Evolutionary conservation across 2,888 invertebrate species (phyloP).

Genomic region (Cerastis rubricosa): DNA sequence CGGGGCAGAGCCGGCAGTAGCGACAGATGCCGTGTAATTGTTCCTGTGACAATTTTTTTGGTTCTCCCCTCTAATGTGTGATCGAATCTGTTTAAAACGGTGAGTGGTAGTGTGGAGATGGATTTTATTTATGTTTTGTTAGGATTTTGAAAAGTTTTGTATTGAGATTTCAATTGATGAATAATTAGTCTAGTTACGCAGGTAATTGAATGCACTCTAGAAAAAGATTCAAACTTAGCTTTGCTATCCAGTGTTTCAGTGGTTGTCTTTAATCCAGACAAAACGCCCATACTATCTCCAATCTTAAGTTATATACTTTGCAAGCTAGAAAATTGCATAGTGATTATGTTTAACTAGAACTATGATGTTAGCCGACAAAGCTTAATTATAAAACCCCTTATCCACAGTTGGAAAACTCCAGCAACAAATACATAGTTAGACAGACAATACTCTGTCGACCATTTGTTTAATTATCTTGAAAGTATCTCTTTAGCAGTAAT

Average conservation of each 20-base stretch:
- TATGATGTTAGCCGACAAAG: background rate
- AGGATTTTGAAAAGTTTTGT: background rate
- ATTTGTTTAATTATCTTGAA: background rate
- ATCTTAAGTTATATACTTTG: background rate
- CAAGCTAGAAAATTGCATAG: background rate
- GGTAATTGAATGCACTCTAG: too few relatives aligned
- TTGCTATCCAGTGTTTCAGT: background rate
- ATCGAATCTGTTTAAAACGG: slow-evolving; percentile 89
- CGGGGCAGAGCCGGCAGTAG: slow-evolving; percentile 54
- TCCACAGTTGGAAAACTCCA: background rate
- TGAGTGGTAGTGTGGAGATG: slow-evolving; percentile 70
- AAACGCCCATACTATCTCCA: background rate
- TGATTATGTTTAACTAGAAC: background rate
- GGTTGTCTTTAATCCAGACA: background rate
- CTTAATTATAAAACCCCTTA: background rate
- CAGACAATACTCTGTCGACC: background rate
- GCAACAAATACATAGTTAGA: background rate
- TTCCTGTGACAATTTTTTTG: slow-evolving; percentile 88
- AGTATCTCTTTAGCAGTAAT: background rate
- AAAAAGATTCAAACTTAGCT: background rate
- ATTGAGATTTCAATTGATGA: background rate
- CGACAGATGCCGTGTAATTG: slow-evolving; percentile 90
- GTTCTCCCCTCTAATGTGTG: slow-evolving; percentile 84
- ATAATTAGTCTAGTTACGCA: background rate
- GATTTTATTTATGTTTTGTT: slow-evolving; percentile 57